Base-by-base conservation (phyloP, 2,797 vertebrate species). In the Podarcis siculus region DNA sequence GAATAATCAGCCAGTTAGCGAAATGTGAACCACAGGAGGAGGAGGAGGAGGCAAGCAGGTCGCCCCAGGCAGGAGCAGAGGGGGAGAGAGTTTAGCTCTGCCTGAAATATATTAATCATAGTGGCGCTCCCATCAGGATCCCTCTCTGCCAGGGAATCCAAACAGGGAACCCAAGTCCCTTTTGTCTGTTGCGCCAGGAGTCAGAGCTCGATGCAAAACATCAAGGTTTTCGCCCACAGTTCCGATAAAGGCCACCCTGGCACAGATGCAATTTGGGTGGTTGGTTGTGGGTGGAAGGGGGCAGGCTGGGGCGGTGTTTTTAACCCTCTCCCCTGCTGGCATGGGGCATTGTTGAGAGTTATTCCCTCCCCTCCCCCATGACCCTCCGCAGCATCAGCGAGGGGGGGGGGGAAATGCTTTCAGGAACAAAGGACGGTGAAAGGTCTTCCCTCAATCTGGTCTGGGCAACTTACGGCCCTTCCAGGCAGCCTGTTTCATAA, bases 1-100 rank as follows among this genome's bases (percentile, higher is more conserved):
- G 71, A 64, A 87, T 73, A 87, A 87, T 71, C 85, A 72, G 85
- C 49, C 64, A 21, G 64, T 58, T 80, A 80, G 61, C 19, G 58
- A 35, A 42, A 64, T 7, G 12, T 71, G 78, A 39, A 42, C 69
- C 79, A 15, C 15, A 13, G 30, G 12, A 39, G 55, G 27, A 61
- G 37, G 45, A 32, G 30, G 23, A 23, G 10, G 32, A 1, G 25
- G 72, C 72, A n/a, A n/a, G 69, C 69, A 71, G n/a, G 69, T 19
- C n/a, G 69, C 72, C 72, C 72, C 19, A 32, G 71, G 71, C 69
- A 32, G 71, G 32, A 15, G 35, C 72, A 39, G 42, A 13, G 8
- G 21, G 37, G 5, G 64, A 15, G 66, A 21, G 66, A 37, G 61
- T 17, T 23, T 15, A 19, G 6, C 30, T 45, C 19, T 10, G 4